Conservation (phyloP, 2,113 vertebrate genomes). For the Bucco capensis region DNA sequence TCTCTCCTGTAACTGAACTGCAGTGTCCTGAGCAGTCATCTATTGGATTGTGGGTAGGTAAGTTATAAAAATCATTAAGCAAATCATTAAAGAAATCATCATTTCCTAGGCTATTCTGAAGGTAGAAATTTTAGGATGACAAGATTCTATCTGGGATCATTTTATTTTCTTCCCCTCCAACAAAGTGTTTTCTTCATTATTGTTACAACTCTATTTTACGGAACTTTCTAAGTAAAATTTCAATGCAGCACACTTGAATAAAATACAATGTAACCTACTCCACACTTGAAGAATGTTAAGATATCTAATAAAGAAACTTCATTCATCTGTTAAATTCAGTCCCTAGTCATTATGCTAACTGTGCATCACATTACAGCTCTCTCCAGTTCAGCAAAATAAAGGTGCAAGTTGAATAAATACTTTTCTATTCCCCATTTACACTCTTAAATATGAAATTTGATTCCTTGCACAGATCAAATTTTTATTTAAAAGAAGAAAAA, state of each 20-base stretch:
- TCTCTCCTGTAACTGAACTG: background rate
- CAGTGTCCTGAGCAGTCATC: background rate
- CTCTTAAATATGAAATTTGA: background rate
- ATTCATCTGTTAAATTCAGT: background rate
- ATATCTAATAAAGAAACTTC: background rate
- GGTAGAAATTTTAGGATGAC: background rate
- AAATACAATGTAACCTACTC: background rate
- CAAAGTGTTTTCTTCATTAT: background rate
- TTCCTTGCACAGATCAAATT: background rate
- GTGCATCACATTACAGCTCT: background rate
- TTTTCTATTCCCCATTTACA: background rate
- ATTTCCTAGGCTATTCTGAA: background rate
- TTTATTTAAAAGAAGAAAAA: background rate
- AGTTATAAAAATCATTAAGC: background rate
- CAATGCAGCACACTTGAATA: background rate
- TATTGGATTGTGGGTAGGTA: background rate
- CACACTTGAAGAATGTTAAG: background rate
- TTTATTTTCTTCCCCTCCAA: background rate
- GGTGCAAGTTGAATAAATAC: background rate
- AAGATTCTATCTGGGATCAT: background rate
- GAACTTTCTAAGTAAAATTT: background rate
- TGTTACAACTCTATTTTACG: background rate
- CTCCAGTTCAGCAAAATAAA: background rate
- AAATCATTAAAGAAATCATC: background rate
- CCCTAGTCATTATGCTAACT: background rate